These are phyloP conservation scores for Parochlus steinenii DNA, from an alignment of 2,888 invertebrate species.

Conservation along the genomic window DNA sequence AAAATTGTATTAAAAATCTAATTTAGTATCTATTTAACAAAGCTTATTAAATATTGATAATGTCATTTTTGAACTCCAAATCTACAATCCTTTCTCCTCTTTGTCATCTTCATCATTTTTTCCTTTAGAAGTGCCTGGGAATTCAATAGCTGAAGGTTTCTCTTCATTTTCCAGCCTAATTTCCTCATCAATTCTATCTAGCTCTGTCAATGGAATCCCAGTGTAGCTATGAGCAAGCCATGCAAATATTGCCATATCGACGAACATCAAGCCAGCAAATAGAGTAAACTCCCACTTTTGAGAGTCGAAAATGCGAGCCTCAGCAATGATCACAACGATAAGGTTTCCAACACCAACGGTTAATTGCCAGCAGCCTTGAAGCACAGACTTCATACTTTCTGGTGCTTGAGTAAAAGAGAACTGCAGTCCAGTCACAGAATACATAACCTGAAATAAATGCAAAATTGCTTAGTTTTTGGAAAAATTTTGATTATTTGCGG, in stretches of 20 bases:
- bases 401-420: conserved; percentile 88
- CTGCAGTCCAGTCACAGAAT: conserved; percentile 78
- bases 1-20: no score
- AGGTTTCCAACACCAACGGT: conserved; percentile 89
- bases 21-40: no score
- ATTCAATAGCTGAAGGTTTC: no score
- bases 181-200: no score
- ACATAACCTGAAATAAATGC: conserved; percentile 62
- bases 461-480: conserved; percentile 52
- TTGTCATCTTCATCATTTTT: no score
- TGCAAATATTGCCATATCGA: conserved; percentile 68
- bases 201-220: no score
- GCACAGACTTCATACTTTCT: conserved; percentile 67
- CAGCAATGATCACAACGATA: conserved; percentile 77
- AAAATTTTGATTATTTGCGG: conserved; percentile 55
- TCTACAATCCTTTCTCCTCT: no score
- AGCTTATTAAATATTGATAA: no score
- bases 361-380: conserved; percentile 81
- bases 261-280: conserved; percentile 70
- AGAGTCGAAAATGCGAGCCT: conserved; percentile 44
- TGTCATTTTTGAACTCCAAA: no score
- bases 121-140: no score
- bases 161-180: no score
- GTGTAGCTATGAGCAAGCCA: no score
- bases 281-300: conserved; percentile 76